Percentiles rank a stretch among this genome's conserved stretches.
Evolutionary conservation across 2,888 invertebrate species (phyloP).

Genomic region (Pterobdella sp.): DNA sequence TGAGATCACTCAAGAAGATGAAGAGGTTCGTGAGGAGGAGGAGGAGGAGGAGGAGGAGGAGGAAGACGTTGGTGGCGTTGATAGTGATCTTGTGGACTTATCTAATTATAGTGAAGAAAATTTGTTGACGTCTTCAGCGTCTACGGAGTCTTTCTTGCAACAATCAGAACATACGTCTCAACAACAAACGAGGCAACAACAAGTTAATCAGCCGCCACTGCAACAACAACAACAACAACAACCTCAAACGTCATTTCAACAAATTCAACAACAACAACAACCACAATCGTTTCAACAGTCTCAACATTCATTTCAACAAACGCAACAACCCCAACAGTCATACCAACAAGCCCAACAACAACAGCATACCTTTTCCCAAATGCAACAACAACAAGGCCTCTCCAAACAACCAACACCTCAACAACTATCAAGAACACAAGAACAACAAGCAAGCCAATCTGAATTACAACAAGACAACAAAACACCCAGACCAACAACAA

Average conservation of each 20-base stretch:
- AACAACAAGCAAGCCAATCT: not conserved
- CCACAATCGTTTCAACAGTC: not conserved
- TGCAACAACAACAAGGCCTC: not conserved
- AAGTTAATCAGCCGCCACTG: not conserved
- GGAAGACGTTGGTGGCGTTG: conserved; percentile 5
- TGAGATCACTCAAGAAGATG: not conserved
- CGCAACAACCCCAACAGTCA: not conserved
- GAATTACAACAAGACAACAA: not conserved
- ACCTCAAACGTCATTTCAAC: not conserved
- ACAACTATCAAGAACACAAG: no score
- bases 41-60: conserved; percentile 5
- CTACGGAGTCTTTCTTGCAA: not conserved
- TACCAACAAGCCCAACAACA: not conserved
- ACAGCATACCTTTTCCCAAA: not conserved
- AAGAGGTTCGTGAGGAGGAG: conserved; percentile 12
- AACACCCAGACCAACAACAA: not conserved
- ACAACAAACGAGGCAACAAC: not conserved
- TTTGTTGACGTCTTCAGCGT: not conserved
- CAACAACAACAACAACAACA: not conserved
- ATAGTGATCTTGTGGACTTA: not conserved
- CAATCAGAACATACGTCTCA: not conserved
- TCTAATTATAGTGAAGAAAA: not conserved
- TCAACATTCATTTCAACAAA: not conserved
- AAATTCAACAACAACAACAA: not conserved
- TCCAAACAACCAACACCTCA: no score